phyloP scores from a whole-genome alignment of 2,888 invertebrate species.

The Perdita meconis region DNA sequence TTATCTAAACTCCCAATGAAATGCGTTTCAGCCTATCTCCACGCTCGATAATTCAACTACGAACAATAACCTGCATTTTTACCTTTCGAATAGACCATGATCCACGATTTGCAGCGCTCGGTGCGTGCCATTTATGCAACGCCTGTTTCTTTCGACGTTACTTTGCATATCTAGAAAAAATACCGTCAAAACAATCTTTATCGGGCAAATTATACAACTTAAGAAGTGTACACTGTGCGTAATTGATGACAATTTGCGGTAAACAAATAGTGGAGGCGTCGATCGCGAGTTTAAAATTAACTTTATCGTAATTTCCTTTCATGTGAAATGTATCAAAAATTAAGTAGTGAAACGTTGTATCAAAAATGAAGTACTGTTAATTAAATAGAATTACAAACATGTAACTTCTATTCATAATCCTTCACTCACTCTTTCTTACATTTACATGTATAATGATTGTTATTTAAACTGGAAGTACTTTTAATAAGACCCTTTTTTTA shows the following conservation, averaged over 20 bases:
- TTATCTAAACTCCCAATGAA: conserved; percentile 25
- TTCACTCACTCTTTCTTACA: background rate
- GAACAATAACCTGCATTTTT: conserved; percentile 29
- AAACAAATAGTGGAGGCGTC: background rate
- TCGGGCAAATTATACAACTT: conserved; percentile 23
- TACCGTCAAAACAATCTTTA: background rate
- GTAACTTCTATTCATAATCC: background rate
- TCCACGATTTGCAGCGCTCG: background rate
- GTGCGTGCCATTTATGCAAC: background rate
- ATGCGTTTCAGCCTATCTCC: conserved; percentile 12
- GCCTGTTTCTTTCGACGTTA: background rate
- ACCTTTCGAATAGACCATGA: background rate
- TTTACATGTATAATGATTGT: background rate
- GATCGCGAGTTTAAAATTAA: background rate
- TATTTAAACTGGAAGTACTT: no score
- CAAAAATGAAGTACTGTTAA: background rate
- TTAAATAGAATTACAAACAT: background rate
- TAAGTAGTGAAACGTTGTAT: background rate
- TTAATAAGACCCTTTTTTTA: no score
- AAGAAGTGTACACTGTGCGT: background rate
- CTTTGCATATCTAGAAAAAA: background rate
- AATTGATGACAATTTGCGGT: conserved; percentile 14
- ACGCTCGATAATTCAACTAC: conserved; percentile 17
- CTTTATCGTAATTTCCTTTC: background rate
- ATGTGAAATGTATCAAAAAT: background rate